Conservation (phyloP, 2,113 vertebrate genomes). For the Rhabdomys dilectus region DNA sequence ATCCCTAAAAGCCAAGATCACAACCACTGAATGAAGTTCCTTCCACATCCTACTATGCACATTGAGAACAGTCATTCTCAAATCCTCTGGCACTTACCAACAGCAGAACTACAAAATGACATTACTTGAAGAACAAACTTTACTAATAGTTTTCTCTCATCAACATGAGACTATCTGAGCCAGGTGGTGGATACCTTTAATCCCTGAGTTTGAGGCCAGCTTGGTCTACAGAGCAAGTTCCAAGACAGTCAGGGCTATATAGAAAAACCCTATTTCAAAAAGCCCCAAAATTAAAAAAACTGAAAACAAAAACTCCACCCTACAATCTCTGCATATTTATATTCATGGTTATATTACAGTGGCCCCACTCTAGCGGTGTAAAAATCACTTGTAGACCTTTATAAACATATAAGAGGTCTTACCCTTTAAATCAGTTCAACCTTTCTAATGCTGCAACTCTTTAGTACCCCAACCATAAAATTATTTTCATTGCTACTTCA, state of each 20-base stretch:
- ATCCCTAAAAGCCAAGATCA: conserved; percentile 26
- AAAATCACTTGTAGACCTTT: conserved; percentile 5
- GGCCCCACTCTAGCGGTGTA: not conserved
- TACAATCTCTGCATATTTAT: not conserved
- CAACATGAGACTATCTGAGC: not conserved
- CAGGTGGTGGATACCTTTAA: not conserved
- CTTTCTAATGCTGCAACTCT: not conserved
- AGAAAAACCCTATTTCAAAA: not conserved
- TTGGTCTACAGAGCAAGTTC: not conserved
- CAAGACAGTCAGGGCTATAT: not conserved
- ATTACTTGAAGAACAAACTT: conserved; percentile 57
- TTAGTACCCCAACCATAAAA: not conserved
- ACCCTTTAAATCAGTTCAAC: not conserved
- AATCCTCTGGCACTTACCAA: conserved; percentile 15
- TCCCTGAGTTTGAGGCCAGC: not conserved
- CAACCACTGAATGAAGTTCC: not conserved
- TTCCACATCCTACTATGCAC: not conserved
- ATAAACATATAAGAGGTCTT: not conserved
- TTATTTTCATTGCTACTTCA: not conserved
- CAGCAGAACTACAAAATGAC: conserved; percentile 40
- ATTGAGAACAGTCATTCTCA: conserved; percentile 36
- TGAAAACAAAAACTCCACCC: not conserved
- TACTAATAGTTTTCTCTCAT: conserved; percentile 36
- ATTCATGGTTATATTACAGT: not conserved
- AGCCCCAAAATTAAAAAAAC: not conserved